Conservation (phyloP, 2,888 invertebrate genomes). For the Sinopyrophorus schimmeli region DNA sequence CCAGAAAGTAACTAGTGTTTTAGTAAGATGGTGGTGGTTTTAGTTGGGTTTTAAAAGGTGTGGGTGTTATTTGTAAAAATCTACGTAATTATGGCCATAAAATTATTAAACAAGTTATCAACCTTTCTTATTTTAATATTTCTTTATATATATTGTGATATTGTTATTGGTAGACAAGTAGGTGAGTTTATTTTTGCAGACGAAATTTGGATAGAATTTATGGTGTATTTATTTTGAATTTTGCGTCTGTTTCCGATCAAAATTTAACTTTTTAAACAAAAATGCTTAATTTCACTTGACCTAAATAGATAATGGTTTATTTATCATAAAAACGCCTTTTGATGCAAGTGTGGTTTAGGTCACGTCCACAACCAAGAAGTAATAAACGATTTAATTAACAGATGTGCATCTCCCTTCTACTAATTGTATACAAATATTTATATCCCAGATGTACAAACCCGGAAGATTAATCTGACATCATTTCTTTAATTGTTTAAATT, state of each 20-base stretch:
- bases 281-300: background rate
- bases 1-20: too few species aligned
- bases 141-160: conserved; percentile 11
- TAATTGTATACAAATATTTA: too few species aligned
- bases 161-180: conserved; percentile 13
- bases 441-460: too few species aligned
- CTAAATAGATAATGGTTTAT: conserved; percentile 3
- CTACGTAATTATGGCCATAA: conserved; percentile 21
- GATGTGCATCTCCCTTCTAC: conserved; percentile 22
- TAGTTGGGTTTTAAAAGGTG: conserved; percentile 19
- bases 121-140: conserved; percentile 21
- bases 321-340: conserved; percentile 13
- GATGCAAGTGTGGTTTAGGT: conserved; percentile 11
- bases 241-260: background rate
- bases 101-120: conserved; percentile 10
- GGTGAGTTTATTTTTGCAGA: conserved; percentile 18
- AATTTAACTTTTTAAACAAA: background rate
- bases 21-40: conserved; percentile 24
- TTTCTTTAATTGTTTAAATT: too few species aligned
- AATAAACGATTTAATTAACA: conserved; percentile 27
- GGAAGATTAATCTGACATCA: too few species aligned
- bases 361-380: conserved; percentile 14
- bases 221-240: conserved; percentile 1
- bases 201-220: background rate
- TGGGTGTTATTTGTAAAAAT: conserved; percentile 11